Conservation (phyloP, 2,888 invertebrate species). For the Cheiracanthium punctorium region DNA sequence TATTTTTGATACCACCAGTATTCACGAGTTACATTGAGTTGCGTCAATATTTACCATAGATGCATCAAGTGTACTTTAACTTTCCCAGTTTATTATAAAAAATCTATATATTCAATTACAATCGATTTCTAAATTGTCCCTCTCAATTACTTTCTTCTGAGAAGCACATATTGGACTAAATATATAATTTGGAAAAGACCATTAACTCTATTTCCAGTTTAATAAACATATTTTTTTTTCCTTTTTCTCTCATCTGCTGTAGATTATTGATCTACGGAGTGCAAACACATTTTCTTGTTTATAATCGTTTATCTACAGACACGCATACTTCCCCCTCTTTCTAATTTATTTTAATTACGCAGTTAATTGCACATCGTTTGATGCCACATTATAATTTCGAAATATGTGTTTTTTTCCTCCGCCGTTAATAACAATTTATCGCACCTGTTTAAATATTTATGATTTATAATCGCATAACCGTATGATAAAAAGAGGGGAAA, state of each 20-base stretch:
- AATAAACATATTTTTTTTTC: background rate
- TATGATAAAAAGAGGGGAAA: too few relatives aligned
- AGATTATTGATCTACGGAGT: background rate
- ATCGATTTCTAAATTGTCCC: too few relatives aligned
- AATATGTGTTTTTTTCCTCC: background rate
- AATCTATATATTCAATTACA: too few relatives aligned
- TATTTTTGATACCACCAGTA: too few relatives aligned
- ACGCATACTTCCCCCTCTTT: background rate
- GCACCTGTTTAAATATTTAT: background rate
- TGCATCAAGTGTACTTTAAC: too few relatives aligned
- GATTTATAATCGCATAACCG: too few relatives aligned
- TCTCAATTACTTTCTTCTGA: too few relatives aligned
- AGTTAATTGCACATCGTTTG: background rate
- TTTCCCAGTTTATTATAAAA: too few relatives aligned
- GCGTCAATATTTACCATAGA: too few relatives aligned
- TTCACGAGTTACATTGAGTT: too few relatives aligned
- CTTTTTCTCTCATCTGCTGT: background rate
- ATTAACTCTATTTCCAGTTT: background rate
- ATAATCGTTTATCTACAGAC: background rate
- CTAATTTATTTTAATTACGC: constrained; percentile 12
- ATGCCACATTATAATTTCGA: background rate
- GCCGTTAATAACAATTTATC: background rate
- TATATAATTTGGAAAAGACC: background rate
- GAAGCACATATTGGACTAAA: background rate
- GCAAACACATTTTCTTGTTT: background rate